Base-by-base conservation (phyloP, 1,140 invertebrate genomes). In the Aradophagus sp. region DNA sequence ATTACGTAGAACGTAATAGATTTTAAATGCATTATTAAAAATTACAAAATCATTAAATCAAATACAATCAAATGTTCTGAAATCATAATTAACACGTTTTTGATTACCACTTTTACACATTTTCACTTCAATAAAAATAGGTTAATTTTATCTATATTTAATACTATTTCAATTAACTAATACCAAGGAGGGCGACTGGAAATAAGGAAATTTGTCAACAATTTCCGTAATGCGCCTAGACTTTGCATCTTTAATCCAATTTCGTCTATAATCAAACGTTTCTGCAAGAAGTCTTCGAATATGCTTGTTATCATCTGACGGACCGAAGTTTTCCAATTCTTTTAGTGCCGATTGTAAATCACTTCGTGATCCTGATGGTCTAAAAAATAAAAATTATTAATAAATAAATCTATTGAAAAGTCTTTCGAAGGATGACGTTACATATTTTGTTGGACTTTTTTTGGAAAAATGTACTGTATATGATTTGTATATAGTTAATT, bases 341-440 rank as follows among this genome's bases (percentile, higher is more conserved):
- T 36, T 48, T 26, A 48, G 12, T n/a, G 32, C 45, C 13, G 20
- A 35, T 15, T 35, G 16, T 19, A 48, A 13, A 26, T 48, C 45
- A 10, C 17, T 23, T 11, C 27, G 16, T 19, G 29, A 20, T 35
- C 45, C 45, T 26, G 38, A 41, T 14, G 32, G 12, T 35, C 32
- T 35, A n/a, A 16, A 31, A 3, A 10, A 31, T 8, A 4, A 31
- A 8, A 31, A 31, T 31, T 8, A 4, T 8, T 5, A 6, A 31
- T 3, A 31, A 3, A 31, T 8, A 11, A 31, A 31, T 8, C 4
- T 31, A 11, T 5, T 31, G n/a, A 6, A 31, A 31, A 31, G 4
- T 31, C 3, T 23, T 5, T 23, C 4, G 8, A 23, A 23, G 20
- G 4, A 8, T 23, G 4, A 23, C 8, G 4, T 23, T 5, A 23